Evolutionary conservation across 2,113 vertebrate genomes (phyloP).

Genomic region (Sebastes fasciatus): DNA sequence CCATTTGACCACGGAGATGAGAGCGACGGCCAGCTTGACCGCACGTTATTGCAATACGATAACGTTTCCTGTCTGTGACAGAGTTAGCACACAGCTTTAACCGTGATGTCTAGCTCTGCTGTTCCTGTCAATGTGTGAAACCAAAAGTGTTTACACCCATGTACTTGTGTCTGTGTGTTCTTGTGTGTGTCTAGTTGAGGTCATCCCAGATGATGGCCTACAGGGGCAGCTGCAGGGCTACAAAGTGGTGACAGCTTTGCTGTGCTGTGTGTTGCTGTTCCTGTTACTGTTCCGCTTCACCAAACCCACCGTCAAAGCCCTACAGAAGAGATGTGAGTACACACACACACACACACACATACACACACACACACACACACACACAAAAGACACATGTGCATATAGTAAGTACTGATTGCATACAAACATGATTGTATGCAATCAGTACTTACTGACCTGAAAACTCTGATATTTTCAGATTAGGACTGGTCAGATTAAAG

Average conservation of each 20-base stretch:
- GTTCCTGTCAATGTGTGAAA: too few relatives aligned
- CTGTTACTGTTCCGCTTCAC: conserved; percentile 71
- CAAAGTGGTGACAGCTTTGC: conserved; percentile 71
- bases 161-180: background rate
- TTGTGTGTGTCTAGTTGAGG: conserved; percentile 21
- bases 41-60: too few relatives aligned
- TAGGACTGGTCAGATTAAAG: conserved; percentile 44
- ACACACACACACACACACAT: conserved; percentile 26
- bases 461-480: conserved; percentile 43
- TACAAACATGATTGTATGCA: background rate
- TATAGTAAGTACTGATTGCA: background rate
- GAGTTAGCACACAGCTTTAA: too few relatives aligned
- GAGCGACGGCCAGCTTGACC: too few relatives aligned
- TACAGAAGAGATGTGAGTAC: conserved; percentile 80
- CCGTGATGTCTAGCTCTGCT: too few relatives aligned
- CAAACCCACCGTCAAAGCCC: conserved; percentile 62
- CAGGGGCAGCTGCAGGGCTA: conserved; percentile 59
- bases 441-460: conserved; percentile 22
- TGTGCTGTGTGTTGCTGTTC: conserved; percentile 67
- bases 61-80: too few relatives aligned
- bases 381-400: conserved; percentile 19
- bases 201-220: background rate
- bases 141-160: background rate
- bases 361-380: conserved; percentile 24
- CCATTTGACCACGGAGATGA: too few relatives aligned